Evolutionary conservation across 2,888 invertebrate species (phyloP).

Genomic region (Agelastica alni): DNA sequence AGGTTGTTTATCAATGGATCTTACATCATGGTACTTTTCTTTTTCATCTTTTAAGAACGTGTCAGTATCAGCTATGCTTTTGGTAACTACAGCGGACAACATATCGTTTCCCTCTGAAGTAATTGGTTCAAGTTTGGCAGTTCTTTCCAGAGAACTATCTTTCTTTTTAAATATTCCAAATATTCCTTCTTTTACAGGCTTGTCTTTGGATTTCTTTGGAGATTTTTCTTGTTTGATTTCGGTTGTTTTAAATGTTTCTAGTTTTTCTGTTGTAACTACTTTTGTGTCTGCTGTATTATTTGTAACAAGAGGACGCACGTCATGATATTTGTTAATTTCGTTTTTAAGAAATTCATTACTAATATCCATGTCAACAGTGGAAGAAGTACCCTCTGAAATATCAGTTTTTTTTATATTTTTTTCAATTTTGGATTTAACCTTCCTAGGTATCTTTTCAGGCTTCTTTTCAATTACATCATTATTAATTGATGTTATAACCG

Average conservation of each 20-base stretch:
- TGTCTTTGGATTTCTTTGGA: slow-evolving; percentile 18
- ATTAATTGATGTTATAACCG: no score
- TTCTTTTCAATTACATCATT: no score
- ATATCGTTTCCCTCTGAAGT: not conserved
- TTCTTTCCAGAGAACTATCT: not conserved
- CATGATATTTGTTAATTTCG: slow-evolving; percentile 37
- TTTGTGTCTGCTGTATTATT: not conserved
- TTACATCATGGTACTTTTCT: slow-evolving; percentile 38
- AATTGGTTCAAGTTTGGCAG: not conserved
- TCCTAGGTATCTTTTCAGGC: slow-evolving; percentile 17
- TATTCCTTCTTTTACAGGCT: not conserved
- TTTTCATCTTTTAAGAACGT: slow-evolving; percentile 37
- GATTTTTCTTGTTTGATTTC: slow-evolving; percentile 12
- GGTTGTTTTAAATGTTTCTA: not conserved
- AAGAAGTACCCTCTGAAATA: no score
- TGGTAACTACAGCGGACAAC: slow-evolving; percentile 14
- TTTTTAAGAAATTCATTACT: slow-evolving; percentile 30
- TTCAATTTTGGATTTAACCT: slow-evolving; percentile 19
- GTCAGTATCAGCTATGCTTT: slow-evolving; percentile 23
- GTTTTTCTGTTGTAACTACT: not conserved
- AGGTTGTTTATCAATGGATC: slow-evolving; percentile 24
- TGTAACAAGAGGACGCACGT: slow-evolving; percentile 25
- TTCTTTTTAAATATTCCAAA: slow-evolving; percentile 2
- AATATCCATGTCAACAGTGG: slow-evolving; percentile 6
- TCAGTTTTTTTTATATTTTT: no score